phyloP scores from a whole-genome alignment of 2,797 vertebrate genomes.

The Macropodus opercularis region DNA sequence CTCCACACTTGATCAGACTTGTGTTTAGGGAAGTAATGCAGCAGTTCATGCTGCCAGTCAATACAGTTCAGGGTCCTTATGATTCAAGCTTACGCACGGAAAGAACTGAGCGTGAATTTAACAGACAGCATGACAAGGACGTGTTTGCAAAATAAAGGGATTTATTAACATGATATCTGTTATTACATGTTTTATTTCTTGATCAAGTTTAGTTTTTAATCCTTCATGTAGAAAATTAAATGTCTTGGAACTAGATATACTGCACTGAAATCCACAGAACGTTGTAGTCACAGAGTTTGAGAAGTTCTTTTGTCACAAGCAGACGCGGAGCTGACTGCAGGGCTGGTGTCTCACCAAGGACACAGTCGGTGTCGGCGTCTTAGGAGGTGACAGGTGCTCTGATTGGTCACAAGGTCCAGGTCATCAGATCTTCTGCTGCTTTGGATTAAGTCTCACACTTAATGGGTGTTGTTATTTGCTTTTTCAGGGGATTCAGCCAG shows the following conservation, averaged over 20 bases:
- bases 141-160: background rate
- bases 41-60: background rate
- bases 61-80: background rate
- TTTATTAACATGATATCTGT: background rate
- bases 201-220: background rate
- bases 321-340: conserved; percentile 31
- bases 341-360: conserved; percentile 18
- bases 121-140: background rate
- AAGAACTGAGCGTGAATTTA: background rate
- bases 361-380: conserved; percentile 37
- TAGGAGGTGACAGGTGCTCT: conserved; percentile 6
- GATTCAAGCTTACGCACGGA: background rate
- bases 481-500: background rate
- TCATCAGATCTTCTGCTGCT: background rate
- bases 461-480: background rate
- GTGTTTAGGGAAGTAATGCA: background rate
- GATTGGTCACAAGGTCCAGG: conserved; percentile 7
- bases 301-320: conserved; percentile 50
- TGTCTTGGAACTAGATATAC: background rate
- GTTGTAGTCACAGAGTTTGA: too few relatives aligned
- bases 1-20: too few relatives aligned
- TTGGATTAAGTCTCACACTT: background rate
- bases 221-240: background rate
- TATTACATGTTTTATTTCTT: background rate
- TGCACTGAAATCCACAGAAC: background rate